Percentiles rank a stretch among this genome's conserved stretches.
Evolutionary conservation across 2,797 vertebrate species (phyloP).

Genomic region (Alectoris magna): DNA sequence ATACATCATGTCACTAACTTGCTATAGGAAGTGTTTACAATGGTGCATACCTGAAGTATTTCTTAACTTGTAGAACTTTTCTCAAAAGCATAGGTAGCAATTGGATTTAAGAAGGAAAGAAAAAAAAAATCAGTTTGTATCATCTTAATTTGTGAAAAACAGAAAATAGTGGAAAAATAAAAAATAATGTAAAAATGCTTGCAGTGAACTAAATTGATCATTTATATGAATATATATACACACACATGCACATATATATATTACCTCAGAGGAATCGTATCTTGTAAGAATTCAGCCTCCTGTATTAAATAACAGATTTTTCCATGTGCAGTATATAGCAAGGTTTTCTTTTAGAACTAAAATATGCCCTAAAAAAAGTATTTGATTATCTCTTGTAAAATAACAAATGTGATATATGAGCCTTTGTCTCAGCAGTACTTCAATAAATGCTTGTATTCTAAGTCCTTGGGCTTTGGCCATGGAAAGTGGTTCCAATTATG

Average conservation of each 20-base stretch:
- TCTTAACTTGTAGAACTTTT: background rate
- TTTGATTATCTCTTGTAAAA: background rate
- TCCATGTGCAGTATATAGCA: background rate
- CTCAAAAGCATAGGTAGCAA: background rate
- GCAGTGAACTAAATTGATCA: background rate
- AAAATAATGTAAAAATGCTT: background rate
- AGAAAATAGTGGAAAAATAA: background rate
- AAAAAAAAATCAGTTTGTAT: background rate
- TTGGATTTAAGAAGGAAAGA: background rate
- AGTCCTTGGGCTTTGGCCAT: constrained; percentile 33
- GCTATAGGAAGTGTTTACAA: background rate
- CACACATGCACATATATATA: background rate
- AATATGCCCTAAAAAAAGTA: background rate
- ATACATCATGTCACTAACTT: background rate
- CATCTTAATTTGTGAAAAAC: background rate
- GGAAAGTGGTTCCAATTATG: constrained; percentile 66
- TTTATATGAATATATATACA: background rate
- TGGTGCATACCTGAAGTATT: background rate
- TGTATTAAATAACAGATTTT: background rate
- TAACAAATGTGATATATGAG: too few relatives aligned
- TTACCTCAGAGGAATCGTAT: background rate
- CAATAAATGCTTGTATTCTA: constrained; percentile 32
- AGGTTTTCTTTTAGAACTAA: background rate
- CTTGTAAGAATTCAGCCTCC: background rate
- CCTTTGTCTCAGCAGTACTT: background rate